Percentiles rank a stretch among this genome's conserved stretches.
phyloP scores from a whole-genome alignment of 2,113 vertebrate genomes.

The Uropsilus gracilis region DNA sequence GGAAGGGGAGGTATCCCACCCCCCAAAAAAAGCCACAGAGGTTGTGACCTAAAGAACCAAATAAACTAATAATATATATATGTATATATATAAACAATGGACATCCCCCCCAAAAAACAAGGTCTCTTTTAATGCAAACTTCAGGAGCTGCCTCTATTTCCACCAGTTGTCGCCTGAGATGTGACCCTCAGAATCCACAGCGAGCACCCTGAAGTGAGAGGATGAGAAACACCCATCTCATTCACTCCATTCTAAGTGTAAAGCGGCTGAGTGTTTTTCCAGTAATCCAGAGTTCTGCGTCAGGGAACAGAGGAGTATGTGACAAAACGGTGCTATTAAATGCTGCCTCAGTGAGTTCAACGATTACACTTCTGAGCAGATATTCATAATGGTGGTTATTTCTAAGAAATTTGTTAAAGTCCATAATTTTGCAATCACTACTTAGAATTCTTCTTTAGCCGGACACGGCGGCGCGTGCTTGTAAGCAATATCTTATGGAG shows the following conservation, averaged over 20 bases:
- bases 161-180: not conserved
- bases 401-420: conserved; percentile 16
- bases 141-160: not conserved
- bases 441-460: conserved; percentile 9
- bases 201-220: not conserved
- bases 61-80: no score
- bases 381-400: conserved; percentile 6
- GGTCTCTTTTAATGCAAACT: not conserved
- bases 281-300: not conserved
- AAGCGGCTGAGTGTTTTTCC: not conserved
- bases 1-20: no score
- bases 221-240: not conserved
- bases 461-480: no score
- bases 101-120: no score
- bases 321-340: not conserved
- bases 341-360: not conserved
- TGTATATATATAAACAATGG: no score
- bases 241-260: not conserved
- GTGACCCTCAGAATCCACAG: not conserved
- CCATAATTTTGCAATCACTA: not conserved
- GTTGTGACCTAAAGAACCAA: no score
- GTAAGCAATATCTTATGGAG: no score
- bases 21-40: no score
- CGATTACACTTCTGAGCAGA: not conserved
- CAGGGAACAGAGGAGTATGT: not conserved